Conservation (phyloP, 1,140 invertebrate genomes). For the Cyclargus thomasi region DNA sequence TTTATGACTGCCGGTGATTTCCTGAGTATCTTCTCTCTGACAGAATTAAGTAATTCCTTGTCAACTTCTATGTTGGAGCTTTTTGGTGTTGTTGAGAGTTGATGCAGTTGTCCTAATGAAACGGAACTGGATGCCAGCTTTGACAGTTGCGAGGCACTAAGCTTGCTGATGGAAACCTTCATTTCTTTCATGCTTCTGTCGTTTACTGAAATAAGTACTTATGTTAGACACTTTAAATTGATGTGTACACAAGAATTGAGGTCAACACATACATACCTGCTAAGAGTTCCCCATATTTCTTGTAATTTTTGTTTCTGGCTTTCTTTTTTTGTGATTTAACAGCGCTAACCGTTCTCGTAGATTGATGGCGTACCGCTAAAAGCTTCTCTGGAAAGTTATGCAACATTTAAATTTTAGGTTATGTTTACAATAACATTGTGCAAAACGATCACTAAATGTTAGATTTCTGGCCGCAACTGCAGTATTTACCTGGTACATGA, state of each 20-base stretch:
- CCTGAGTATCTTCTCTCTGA: constrained; percentile 63
- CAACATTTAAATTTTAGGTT: constrained; percentile 50
- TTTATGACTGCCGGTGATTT: constrained; percentile 42
- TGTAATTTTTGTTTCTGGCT: constrained; percentile 54
- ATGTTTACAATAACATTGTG: constrained; percentile 31
- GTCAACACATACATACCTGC: constrained; percentile 41
- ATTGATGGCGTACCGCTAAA: constrained; percentile 52
- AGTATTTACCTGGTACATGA: constrained; percentile 42
- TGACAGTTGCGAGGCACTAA: constrained; percentile 79
- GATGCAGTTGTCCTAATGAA: constrained; percentile 76
- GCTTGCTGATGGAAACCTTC: constrained; percentile 79
- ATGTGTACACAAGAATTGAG: constrained; percentile 15
- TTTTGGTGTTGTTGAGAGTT: constrained; percentile 66
- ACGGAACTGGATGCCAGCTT: constrained; percentile 76
- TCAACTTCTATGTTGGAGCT: constrained; percentile 50
- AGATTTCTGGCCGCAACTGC: background rate
- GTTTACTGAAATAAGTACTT: constrained; percentile 73
- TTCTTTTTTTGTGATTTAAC: constrained; percentile 55
- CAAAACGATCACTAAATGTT: background rate
- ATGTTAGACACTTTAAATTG: background rate
- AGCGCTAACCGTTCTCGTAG: constrained; percentile 58
- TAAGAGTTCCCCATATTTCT: constrained; percentile 68
- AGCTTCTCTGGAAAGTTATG: constrained; percentile 65
- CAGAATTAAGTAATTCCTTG: constrained; percentile 63
- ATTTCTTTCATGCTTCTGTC: constrained; percentile 76